phyloP scores from a whole-genome alignment of 2,888 invertebrate species.

The Drosophila ezoana region DNA sequence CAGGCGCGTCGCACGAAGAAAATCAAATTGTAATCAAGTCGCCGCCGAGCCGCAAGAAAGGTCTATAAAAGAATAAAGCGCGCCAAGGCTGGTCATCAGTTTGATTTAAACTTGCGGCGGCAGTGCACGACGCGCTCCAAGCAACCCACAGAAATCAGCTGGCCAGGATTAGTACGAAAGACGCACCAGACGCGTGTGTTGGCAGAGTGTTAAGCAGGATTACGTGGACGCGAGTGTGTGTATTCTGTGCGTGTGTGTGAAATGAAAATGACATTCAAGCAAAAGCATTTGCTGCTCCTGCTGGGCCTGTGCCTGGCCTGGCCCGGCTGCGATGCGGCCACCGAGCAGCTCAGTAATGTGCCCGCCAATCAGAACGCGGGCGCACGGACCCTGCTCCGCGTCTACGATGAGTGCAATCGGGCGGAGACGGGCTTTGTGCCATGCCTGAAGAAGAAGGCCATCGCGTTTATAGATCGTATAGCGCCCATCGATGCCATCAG shows the following conservation, averaged over 20 bases:
- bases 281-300: slow-evolving; percentile 51
- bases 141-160: slow-evolving; percentile 20
- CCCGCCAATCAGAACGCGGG: slow-evolving; percentile 86
- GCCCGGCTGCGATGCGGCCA: slow-evolving; percentile 68
- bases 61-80: slow-evolving; percentile 85
- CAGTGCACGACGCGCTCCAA: slow-evolving; percentile 56
- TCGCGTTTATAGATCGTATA: slow-evolving; percentile 91
- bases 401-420: slow-evolving; percentile 92
- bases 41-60: slow-evolving; percentile 65
- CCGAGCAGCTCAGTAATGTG: slow-evolving; percentile 75
- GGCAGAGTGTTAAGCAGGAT: slow-evolving; percentile 12
- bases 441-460: slow-evolving; percentile 93
- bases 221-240: slow-evolving; percentile 29
- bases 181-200: slow-evolving; percentile 34
- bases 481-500: slow-evolving; percentile 89
- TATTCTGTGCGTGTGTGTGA: slow-evolving; percentile 27
- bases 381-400: slow-evolving; percentile 88
- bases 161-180: slow-evolving; percentile 33
- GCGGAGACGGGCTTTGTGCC: slow-evolving; percentile 89
- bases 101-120: slow-evolving; percentile 85
- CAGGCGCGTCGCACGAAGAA: slow-evolving; percentile 60
- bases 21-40: slow-evolving; percentile 70
- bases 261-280: slow-evolving; percentile 62
- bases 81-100: slow-evolving; percentile 85
- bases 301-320: slow-evolving; percentile 57